A percentile compares a stretch with the other conserved stretches of the same genome.
phyloP scores from a whole-genome alignment of 2,113 vertebrate species.

The Rutilus rutilus region DNA sequence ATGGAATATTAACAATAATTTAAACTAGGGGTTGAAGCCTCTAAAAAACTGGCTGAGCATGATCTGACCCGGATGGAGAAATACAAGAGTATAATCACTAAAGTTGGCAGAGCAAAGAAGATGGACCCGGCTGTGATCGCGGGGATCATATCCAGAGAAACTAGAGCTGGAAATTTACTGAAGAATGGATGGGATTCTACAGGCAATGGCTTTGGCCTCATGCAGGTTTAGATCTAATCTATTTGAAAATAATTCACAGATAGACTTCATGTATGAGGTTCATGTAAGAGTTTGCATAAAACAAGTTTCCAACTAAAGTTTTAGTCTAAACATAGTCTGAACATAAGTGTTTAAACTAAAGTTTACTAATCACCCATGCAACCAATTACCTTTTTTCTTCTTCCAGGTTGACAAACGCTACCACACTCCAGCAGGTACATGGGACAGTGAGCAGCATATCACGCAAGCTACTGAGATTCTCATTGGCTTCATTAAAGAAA shows the following conservation, averaged over 20 bases:
- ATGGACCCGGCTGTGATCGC: constrained; percentile 77
- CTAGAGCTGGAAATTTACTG: constrained; percentile 62
- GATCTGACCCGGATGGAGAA: constrained; percentile 68
- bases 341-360: too few relatives aligned
- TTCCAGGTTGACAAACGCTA: constrained; percentile 70
- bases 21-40: constrained; percentile 66
- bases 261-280: too few relatives aligned
- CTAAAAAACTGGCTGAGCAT: constrained; percentile 67
- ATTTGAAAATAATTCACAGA: too few relatives aligned
- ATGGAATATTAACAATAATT: not conserved
- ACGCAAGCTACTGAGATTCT: constrained; percentile 74
- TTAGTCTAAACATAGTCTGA: too few relatives aligned
- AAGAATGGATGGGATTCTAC: constrained; percentile 55
- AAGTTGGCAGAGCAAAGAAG: constrained; percentile 70
- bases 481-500: constrained; percentile 50
- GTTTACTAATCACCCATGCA: too few relatives aligned
- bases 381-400: not conserved
- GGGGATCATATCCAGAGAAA: constrained; percentile 78
- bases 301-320: too few relatives aligned
- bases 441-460: constrained; percentile 76
- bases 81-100: constrained; percentile 64
- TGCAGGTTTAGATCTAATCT: constrained; percentile 71
- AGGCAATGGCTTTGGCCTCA: constrained; percentile 69
- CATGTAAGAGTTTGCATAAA: too few relatives aligned
- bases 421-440: constrained; percentile 62